Evolutionary conservation across 2,888 invertebrate species (phyloP), one percentile per base, ranked within the genome.

Genomic region (Eristalis tenax): DNA sequence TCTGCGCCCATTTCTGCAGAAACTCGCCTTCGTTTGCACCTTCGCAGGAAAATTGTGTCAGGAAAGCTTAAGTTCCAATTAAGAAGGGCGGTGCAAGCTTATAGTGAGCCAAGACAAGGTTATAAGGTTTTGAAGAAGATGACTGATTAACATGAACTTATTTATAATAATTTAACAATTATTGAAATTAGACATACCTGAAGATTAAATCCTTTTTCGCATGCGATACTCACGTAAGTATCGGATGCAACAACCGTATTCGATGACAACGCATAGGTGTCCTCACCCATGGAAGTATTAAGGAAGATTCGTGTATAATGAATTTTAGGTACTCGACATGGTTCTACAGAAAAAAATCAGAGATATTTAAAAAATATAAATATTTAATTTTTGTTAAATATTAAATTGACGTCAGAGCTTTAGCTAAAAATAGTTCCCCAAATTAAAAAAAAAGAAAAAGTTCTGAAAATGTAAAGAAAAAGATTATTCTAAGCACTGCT

Each of bases 141-240:
- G 6, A 6, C 32, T 32, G 32, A 32, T 4, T 32, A 32, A 32
- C 32, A 5, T 4, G 5, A 4, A 32, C 32, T n/a, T n/a, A n/a
- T n/a, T 6, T 32, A 32, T 32, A 4, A n/a, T n/a, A n/a, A 32
- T 5, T 32, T 32, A 32, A 32, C 32, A 32, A 32, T 32, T 32
- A 32, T 6, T 32, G 5, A 32, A 32, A 32, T 50, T 15, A 40
- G 32, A 59, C 69, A 23, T 83, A 89, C 89, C 64, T 89, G 89
- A 10, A 88, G 38, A 65, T 88, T 89, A 35, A 89, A 96, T 90
- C 97, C 97, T 88, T 94, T 94, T 90, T 94, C 94, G 91, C 97
- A 97, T 28, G 95, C 95, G 90, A 97, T 95, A 79, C 96, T 95
- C 0, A 96, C 94, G 10, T 95, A 94, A 90, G 96, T 95, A 8